These are phyloP conservation scores for Paradisaea rubra DNA, from an alignment of 2,113 vertebrate species.

Conservation along the genomic window DNA sequence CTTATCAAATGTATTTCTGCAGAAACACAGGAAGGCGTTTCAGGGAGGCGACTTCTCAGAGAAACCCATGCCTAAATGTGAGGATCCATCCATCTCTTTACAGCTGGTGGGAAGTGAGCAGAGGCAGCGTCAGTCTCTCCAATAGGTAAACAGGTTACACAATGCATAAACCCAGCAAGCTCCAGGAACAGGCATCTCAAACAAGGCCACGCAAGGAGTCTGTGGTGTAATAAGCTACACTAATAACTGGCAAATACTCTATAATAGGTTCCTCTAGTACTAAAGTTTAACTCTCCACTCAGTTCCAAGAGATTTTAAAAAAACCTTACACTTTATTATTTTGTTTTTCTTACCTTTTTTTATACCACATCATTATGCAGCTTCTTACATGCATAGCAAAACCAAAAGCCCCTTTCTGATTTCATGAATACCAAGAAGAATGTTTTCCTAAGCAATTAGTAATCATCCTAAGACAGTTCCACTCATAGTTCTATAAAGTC, in stretches of 20 bases:
- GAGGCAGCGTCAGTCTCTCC: neutral
- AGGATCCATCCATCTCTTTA: neutral
- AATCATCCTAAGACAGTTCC: neutral
- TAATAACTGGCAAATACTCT: neutral
- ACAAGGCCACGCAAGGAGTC: neutral
- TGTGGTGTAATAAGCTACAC: neutral
- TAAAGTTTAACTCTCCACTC: neutral
- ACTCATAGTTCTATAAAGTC: neutral
- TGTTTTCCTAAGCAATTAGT: constrained; percentile 27
- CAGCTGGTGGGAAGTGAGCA: neutral
- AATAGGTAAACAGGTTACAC: neutral
- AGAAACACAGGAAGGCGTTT: neutral
- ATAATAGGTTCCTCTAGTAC: neutral
- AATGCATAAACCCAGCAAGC: neutral
- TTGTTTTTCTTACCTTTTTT: neutral
- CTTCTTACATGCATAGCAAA: neutral
- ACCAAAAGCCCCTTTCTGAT: neutral
- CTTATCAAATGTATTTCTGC: neutral
- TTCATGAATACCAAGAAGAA: constrained; percentile 39
- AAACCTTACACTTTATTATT: neutral
- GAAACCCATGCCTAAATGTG: neutral
- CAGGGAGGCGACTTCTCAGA: fast-evolving
- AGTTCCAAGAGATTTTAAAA: neutral
- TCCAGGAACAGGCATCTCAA: neutral
- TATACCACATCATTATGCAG: neutral